Base-by-base conservation (phyloP, 2,888 invertebrate genomes). In the Drosophila cognata region DNA sequence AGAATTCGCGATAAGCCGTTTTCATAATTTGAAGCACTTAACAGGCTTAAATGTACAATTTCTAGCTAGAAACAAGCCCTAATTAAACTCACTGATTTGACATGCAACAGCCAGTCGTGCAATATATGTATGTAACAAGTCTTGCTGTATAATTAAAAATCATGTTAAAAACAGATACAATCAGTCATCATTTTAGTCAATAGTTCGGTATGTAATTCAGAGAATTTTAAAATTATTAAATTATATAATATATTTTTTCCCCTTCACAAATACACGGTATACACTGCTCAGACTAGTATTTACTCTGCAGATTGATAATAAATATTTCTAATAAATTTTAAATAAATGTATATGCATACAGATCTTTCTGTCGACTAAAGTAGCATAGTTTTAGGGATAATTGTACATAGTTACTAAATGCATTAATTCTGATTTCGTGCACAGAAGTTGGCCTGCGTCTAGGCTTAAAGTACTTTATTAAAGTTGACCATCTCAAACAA, bases 341-440 rank as follows among this genome's bases (percentile, higher is more conserved):
- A 46, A 16, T 25, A 25, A 46, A 25, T 46, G 1, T 46, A 16
- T 25, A 46, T 16, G 21, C 25, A 8, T 4, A 4, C 16, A 25
- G 7, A 46, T 25, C 4, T 16, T 25, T 25, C 16, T 25, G 16
- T 16, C 4, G 16, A 46, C 21, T 38, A 36, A 28, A 25, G 55
- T 55, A 56, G 55, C 55, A 56, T 56, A 56, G n/a, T 28, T 56
- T 56, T 38, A 38, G 55, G 55, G 28, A 36, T 55, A 28, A 10
- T 25, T 8, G 25, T 16, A 8, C 25, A 25, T 25, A 29, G 28
- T 29, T 29, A 18, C 6, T 28, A 50, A 28, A 29, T 18, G 5
- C 28, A 50, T 6, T 50, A 28, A 6, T 29, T 16, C 10, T 28
- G 28, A 50, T 10, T 18, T 25, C 2, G 28, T 2, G 2, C 28